Evolutionary conservation across 2,888 invertebrate species (phyloP), one percentile per base, ranked within the genome.

Genomic region (Caenorhabditis uteleia): DNA sequence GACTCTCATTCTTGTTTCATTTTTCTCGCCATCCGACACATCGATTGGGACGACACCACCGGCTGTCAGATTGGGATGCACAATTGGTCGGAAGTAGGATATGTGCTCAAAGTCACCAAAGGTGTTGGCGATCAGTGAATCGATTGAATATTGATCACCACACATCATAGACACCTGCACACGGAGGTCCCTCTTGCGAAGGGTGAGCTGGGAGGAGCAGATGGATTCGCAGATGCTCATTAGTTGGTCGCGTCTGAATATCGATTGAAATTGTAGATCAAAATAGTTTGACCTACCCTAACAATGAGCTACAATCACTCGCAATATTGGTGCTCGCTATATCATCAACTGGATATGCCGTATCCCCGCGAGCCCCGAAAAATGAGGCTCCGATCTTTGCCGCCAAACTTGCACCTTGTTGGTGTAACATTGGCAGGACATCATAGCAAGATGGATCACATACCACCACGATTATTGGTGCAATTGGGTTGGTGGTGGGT

Each of bases 101-200:
- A 45, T 27, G 18, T 36, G 25, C 21, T 42, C 21, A n/a, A 50
- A 38, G 36, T 38, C 38, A 1, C 48, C 48, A 38, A 61, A 61
- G 1, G 53, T 48, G 34, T 42, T 20, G 12, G 57, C 45, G 16
- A 74, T 54, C 16, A 77, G 43, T 8, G 58, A 50, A 31, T 67
- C 70, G 0, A 70, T 49, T 3, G 71, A 57, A 26, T 58, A 59
- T 4, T 57, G 54, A 38, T 77, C 77, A 6, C 68, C 77, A 48
- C 77, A 77, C 61, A 74, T 64, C 18, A 77, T 58, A 3, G 72
- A 74, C 10, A 73, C 47, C 50, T 73, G 71, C 26, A 77, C 64
- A 42, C 62, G 44, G 7, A 72, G n/a, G 40, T 70, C 65, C 20
- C 50, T 34, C 16, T 65, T 62, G 18, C 48, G 47, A 18, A 42